These are phyloP conservation scores for Thalpophila matura DNA, from an alignment of 2,888 invertebrate species.

Conservation along the genomic window DNA sequence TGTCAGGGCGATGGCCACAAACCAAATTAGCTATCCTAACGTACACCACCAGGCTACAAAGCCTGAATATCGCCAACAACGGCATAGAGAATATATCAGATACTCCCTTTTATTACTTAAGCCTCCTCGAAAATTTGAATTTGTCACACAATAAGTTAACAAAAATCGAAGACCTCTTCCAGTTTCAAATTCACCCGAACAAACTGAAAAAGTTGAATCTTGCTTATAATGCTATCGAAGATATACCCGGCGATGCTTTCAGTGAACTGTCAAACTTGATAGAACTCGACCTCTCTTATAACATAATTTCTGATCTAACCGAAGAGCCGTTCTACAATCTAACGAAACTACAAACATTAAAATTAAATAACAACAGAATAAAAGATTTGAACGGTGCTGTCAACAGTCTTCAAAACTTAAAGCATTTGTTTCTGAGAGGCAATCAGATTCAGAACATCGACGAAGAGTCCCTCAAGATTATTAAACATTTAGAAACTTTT, in stretches of 20 bases:
- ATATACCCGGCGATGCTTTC: slow-evolving; percentile 74
- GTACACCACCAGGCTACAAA: slow-evolving; percentile 73
- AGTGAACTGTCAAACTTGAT: slow-evolving; percentile 73
- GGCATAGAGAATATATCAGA: slow-evolving; percentile 71
- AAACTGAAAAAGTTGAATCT: slow-evolving; percentile 74
- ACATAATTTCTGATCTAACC: slow-evolving; percentile 75
- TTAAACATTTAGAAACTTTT: slow-evolving; percentile 82
- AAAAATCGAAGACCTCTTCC: slow-evolving; percentile 75
- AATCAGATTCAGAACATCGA: slow-evolving; percentile 80
- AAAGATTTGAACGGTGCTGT: slow-evolving; percentile 83
- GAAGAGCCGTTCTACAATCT: slow-evolving; percentile 80
- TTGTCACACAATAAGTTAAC: slow-evolving; percentile 76
- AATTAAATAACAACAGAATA: slow-evolving; percentile 80
- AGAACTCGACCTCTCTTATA: slow-evolving; percentile 81
- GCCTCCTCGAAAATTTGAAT: slow-evolving; percentile 74
- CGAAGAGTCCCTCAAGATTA: slow-evolving; percentile 77
- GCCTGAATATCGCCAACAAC: slow-evolving; percentile 70
- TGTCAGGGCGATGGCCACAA: slow-evolving; percentile 70
- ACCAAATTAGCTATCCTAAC: slow-evolving; percentile 74
- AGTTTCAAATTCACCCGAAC: slow-evolving; percentile 75
- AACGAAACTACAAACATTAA: slow-evolving; percentile 74
- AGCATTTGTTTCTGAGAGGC: slow-evolving; percentile 78
- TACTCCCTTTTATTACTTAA: slow-evolving; percentile 73
- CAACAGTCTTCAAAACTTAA: slow-evolving; percentile 77
- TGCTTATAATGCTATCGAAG: slow-evolving; percentile 73